phyloP scores from a whole-genome alignment of 2,797 vertebrate species.

The Crocodylus rhombifer region DNA sequence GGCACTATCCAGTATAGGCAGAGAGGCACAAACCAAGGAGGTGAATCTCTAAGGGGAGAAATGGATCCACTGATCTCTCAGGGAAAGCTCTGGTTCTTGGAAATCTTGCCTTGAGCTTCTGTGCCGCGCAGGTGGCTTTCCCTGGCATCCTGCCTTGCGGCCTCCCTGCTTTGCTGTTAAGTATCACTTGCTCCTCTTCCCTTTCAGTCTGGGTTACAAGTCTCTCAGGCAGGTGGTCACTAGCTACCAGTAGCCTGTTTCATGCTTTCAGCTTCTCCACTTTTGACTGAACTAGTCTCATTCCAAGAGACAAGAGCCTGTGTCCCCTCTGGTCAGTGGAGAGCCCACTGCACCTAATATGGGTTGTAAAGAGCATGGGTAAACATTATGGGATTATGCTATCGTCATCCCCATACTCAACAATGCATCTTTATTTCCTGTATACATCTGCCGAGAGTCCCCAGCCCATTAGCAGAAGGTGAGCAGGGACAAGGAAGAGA shows the following conservation, averaged over 20 bases:
- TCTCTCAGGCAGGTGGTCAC: not conserved
- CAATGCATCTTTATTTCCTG: fast-evolving
- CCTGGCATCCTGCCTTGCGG: not conserved
- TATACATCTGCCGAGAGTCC: not conserved
- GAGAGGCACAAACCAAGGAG: not conserved
- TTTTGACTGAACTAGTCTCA: not conserved
- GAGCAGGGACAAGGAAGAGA: not conserved
- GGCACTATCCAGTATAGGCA: fast-evolving
- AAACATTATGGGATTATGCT: not conserved
- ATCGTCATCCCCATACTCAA: fast-evolving
- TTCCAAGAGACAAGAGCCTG: not conserved
- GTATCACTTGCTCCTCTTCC: not conserved
- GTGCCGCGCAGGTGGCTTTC: fast-evolving
- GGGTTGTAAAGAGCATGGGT: not conserved
- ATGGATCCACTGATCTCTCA: not conserved
- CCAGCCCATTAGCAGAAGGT: not conserved
- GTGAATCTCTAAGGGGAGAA: fast-evolving
- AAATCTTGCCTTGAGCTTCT: fast-evolving
- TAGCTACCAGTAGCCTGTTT: not conserved
- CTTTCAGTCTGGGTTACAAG: not conserved
- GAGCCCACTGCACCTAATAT: not conserved
- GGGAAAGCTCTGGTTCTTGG: fast-evolving
- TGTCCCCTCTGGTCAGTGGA: fast-evolving
- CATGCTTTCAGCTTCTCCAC: not conserved
- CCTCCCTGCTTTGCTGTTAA: not conserved